phyloP scores from a whole-genome alignment of 2,113 vertebrate genomes.

The Isurus oxyrinchus region DNA sequence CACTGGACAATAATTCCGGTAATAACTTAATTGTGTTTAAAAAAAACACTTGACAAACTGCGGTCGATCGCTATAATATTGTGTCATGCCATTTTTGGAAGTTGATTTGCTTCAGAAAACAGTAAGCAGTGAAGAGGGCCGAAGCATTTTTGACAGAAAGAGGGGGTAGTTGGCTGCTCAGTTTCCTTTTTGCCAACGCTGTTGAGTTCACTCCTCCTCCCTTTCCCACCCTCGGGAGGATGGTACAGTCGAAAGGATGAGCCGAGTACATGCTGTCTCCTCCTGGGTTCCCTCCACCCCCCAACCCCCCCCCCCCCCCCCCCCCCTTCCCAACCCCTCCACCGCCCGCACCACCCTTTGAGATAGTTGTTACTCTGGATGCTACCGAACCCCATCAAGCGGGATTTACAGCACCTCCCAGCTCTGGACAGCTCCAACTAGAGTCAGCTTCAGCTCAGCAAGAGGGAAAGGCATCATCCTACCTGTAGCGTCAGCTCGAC shows the following conservation, averaged over 20 bases:
- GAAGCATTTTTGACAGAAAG: not conserved
- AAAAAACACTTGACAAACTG: not conserved
- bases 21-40: not conserved
- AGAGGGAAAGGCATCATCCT: not conserved
- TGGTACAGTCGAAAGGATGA: slow-evolving; percentile 12
- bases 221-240: slow-evolving; percentile 5
- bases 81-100: slow-evolving; percentile 9
- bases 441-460: not conserved
- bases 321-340: too few relatives aligned
- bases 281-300: not conserved
- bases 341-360: too few relatives aligned
- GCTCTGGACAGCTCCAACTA: not conserved
- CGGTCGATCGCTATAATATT: not conserved
- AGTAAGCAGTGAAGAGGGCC: not conserved
- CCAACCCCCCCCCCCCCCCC: not conserved
- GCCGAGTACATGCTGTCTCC: slow-evolving; percentile 4
- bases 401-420: not conserved
- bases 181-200: not conserved
- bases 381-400: not conserved
- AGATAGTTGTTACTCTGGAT: not conserved
- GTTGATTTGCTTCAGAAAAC: slow-evolving; percentile 24
- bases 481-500: not conserved
- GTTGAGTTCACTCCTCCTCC: slow-evolving; percentile 11
- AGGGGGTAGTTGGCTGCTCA: not conserved
- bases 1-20: not conserved